Conservation (phyloP, 2,888 invertebrate genomes). For the Eustalomyia histrio region DNA sequence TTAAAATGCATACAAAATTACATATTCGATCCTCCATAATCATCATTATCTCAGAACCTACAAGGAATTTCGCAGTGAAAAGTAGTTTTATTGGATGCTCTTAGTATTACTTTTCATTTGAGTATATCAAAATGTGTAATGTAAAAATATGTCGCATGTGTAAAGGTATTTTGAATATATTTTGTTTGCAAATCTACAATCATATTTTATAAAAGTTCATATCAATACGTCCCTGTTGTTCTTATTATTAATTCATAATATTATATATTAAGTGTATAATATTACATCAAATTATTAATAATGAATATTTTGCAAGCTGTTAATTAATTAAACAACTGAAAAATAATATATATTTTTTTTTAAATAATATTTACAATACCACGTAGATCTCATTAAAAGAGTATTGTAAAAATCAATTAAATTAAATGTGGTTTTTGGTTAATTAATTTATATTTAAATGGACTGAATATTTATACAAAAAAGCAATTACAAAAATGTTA, state of each 20-base stretch:
- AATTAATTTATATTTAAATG: constrained; percentile 61
- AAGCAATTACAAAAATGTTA: neutral
- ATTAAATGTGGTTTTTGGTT: constrained; percentile 63
- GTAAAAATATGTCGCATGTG: too few species aligned
- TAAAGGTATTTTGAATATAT: too few species aligned
- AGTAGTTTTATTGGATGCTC: too few species aligned
- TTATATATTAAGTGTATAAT: neutral
- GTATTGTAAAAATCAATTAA: constrained; percentile 59
- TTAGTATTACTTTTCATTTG: too few species aligned
- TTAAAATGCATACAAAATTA: too few species aligned
- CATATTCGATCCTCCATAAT: too few species aligned
- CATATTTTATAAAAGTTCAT: too few species aligned
- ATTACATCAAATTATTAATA: constrained; percentile 4
- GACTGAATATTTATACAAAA: neutral
- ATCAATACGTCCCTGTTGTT: neutral
- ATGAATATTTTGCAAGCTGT: constrained; percentile 17
- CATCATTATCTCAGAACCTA: too few species aligned
- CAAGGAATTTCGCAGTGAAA: too few species aligned
- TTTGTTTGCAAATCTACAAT: too few species aligned
- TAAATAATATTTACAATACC: neutral
- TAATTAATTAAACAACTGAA: constrained; percentile 18
- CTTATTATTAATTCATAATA: neutral
- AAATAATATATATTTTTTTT: neutral
- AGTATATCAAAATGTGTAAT: too few species aligned
- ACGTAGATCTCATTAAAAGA: constrained; percentile 26